Evolutionary conservation across 2,888 invertebrate genomes (phyloP).

Genomic region (Emmelina monodactyla): DNA sequence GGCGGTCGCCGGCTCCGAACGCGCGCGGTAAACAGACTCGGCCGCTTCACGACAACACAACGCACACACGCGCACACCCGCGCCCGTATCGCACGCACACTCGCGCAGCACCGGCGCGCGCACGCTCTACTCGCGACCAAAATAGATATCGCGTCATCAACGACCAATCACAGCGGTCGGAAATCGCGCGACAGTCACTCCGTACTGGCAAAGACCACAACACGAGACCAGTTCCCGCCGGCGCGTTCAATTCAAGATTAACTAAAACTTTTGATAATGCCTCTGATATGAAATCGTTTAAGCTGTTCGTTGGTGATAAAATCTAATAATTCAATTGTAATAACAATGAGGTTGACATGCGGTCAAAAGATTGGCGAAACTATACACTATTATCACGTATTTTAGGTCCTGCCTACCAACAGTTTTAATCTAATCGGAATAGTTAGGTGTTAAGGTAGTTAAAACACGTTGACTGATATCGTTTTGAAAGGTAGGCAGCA

Average conservation of each 20-base stretch:
- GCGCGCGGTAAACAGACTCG: conserved; percentile 64
- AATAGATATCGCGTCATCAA: conserved; percentile 53
- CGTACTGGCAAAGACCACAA: conserved; percentile 46
- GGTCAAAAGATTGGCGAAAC: too few species aligned
- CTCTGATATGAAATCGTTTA: conserved; percentile 51
- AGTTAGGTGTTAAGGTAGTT: too few species aligned
- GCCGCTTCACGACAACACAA: conserved; percentile 51
- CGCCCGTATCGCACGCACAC: conserved; percentile 30
- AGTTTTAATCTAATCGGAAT: too few species aligned
- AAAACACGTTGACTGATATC: too few species aligned
- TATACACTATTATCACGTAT: too few species aligned
- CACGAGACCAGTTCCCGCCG: conserved; percentile 50
- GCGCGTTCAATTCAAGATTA: conserved; percentile 57
- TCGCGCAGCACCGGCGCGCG: conserved; percentile 25
- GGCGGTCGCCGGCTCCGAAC: conserved; percentile 67
- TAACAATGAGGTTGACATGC: too few species aligned
- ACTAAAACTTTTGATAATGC: conserved; percentile 59
- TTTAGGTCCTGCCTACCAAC: too few species aligned
- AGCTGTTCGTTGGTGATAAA: conserved; percentile 28
- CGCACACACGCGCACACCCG: conserved; percentile 21
- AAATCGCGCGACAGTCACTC: conserved; percentile 36
- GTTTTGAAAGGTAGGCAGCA: too few species aligned
- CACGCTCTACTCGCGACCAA: conserved; percentile 37
- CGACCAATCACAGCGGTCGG: conserved; percentile 33
- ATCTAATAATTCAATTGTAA: conserved; percentile 22